Evolutionary conservation across 2,888 invertebrate species (phyloP), one percentile per base, ranked within the genome.

Genomic region (Thera britannica): DNA sequence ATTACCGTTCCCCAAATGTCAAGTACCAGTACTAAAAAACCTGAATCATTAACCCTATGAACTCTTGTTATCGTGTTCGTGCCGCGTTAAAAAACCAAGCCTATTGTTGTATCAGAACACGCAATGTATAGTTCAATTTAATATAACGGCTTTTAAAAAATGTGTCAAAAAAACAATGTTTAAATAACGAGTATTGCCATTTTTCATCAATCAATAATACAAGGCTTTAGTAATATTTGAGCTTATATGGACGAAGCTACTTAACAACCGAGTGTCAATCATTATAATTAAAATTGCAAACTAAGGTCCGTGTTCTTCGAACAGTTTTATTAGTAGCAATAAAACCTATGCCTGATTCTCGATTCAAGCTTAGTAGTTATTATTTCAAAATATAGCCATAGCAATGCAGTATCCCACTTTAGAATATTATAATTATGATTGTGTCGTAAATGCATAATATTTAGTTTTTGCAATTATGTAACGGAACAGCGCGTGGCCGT

Each of bases 401-500:
- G 5, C 2, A 51, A 51, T 7, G 51, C 51, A 11, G 51, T 12
- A 51, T 51, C 51, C 51, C 23, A 51, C 51, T 46, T 46, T 12
- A 23, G 51, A 7, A 52, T 7, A 52, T 52, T 34, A 9, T 52
- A 34, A 34, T 23, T 23, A 23, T 52, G 3, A 57, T 57, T 51
- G 44, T 61, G 52, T 61, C 34, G 61, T 61, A 61, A 60, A 61
- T 54, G 61, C 61, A 61, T 54, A 61, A 61, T 59, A 59, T 54
- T 41, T 61, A 34, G 41, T 41, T 60, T 54, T 44, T 44, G 61
- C 44, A 54, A 41, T 61, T 61, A 61, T 61, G 54, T 61, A 61
- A 61, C 51, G 23, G 44, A 44, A 11, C 35, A n/a, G 44, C 54
- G 61, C 41, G 61, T 61, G 61, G 52, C 61, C 61, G 44, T 61